Evolutionary conservation across 2,113 vertebrate species (phyloP), one percentile per base, ranked within the genome.

Genomic region (Paratilapia polleni): DNA sequence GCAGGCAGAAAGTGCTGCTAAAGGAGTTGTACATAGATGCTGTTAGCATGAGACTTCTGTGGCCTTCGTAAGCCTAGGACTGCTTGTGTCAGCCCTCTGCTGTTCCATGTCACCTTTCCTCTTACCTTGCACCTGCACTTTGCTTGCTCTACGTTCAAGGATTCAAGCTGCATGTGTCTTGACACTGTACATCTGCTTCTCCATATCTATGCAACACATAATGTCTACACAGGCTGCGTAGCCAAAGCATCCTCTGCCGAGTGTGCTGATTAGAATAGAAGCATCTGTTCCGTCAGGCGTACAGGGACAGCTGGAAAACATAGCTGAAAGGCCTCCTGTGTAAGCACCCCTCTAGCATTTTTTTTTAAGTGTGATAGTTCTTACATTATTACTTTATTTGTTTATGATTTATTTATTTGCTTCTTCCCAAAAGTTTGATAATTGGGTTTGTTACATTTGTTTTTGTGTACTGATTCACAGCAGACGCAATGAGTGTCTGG

Each of bases 11-110:
- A 93, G 78, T 62, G 90, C 87, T 85, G 87, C 84, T 91, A 80
- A 90, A 88, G 93, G 82, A 87, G 84, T 91, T 82, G 86, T 92
- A 84, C 36, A 88, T 82, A 78, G 87, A 90, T 81, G 83, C 86
- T 85, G 89, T 92, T 92, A 77, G 78, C 80, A 83, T 83, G 82
- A 90, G 83, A 66, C 83, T 86, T 90, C 85, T 90, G 91, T 92
- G 90, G 92, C 84, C 93, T 90, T 83, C 87, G 87, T 91, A 93
- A 94, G 91, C 91, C 74, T 38, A 74, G 77, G 84, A 88, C 89
- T 93, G 92, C 94, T 92, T 92, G 92, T 93, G 90, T 96, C 94
- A 95, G 93, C 93, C 93, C 87, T 91, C 82, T 77, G 34, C 92
- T 90, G 81, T 84, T 93, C 89, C 80, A 57, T 93, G 94, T 95